phyloP scores from a whole-genome alignment of 2,113 vertebrate genomes.

The Scalopus aquaticus region DNA sequence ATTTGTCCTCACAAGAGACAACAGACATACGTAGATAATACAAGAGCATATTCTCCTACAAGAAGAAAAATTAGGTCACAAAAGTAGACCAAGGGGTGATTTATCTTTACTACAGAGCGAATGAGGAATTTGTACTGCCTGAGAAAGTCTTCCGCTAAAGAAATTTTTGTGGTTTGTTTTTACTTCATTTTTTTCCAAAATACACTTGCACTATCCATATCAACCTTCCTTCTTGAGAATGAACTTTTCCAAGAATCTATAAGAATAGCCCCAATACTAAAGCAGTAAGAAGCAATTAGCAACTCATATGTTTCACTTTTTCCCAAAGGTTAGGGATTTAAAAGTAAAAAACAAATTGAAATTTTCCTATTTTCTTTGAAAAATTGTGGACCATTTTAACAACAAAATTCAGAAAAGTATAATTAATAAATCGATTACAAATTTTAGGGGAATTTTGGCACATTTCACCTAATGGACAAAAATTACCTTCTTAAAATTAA shows the following conservation, averaged over 20 bases:
- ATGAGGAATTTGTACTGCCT: conserved; percentile 4
- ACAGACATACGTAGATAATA: not conserved
- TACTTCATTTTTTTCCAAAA: conserved; percentile 36
- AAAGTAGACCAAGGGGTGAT: not conserved
- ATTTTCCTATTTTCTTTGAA: not conserved
- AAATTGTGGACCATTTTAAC: not conserved
- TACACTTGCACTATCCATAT: not conserved
- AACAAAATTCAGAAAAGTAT: conserved; percentile 2
- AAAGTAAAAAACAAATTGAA: not conserved
- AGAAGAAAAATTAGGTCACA: not conserved
- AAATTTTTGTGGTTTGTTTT: not conserved
- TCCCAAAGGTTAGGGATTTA: not conserved
- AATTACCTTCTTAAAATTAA: conserved; percentile 4
- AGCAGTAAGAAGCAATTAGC: not conserved
- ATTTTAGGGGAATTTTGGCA: not conserved
- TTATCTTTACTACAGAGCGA: not conserved
- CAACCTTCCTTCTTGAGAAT: not conserved
- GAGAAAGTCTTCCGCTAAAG: conserved; percentile 9
- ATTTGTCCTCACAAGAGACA: not conserved
- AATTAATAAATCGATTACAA: conserved; percentile 12
- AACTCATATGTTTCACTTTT: not conserved
- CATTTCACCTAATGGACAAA: not conserved
- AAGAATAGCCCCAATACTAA: not conserved
- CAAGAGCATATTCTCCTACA: not conserved
- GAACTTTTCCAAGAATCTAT: not conserved